Evolutionary conservation across 2,888 invertebrate genomes (phyloP).

Genomic region (Thumatha senex): DNA sequence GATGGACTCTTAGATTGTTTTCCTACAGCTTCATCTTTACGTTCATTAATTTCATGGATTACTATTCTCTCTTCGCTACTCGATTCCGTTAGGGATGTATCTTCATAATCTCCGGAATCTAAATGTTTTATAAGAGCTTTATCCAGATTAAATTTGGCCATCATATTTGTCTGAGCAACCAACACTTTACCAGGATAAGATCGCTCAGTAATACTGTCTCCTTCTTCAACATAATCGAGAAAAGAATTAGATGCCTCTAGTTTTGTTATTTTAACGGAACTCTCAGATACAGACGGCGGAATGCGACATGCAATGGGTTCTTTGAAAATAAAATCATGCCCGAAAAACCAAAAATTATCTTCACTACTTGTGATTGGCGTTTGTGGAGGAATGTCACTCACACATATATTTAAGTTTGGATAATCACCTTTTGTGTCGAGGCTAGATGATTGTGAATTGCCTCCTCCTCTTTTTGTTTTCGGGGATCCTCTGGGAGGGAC

Average conservation of each 20-base stretch:
- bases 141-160: constrained; percentile 74
- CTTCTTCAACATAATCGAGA: constrained; percentile 68
- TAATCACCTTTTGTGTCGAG: constrained; percentile 79
- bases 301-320: constrained; percentile 69
- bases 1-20: constrained; percentile 57
- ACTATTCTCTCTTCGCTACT: constrained; percentile 71
- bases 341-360: constrained; percentile 72
- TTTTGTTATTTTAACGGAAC: constrained; percentile 64
- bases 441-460: constrained; percentile 65
- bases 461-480: constrained; percentile 83
- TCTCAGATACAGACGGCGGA: constrained; percentile 66
- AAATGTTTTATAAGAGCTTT: constrained; percentile 68
- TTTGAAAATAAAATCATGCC: constrained; percentile 74
- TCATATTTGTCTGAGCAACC: constrained; percentile 71
- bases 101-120: constrained; percentile 70
- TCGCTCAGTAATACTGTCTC: constrained; percentile 64
- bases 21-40: constrained; percentile 36
- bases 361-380: constrained; percentile 74
- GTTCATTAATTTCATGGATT: constrained; percentile 49
- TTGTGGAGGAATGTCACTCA: constrained; percentile 67
- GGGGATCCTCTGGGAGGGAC: constrained; percentile 94
- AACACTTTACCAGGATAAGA: constrained; percentile 62
- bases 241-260: constrained; percentile 68
- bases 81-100: constrained; percentile 69
- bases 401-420: constrained; percentile 63